These are phyloP conservation scores for Dryobotodes eremita DNA, from an alignment of 2,888 invertebrate genomes.

Conservation along the genomic window DNA sequence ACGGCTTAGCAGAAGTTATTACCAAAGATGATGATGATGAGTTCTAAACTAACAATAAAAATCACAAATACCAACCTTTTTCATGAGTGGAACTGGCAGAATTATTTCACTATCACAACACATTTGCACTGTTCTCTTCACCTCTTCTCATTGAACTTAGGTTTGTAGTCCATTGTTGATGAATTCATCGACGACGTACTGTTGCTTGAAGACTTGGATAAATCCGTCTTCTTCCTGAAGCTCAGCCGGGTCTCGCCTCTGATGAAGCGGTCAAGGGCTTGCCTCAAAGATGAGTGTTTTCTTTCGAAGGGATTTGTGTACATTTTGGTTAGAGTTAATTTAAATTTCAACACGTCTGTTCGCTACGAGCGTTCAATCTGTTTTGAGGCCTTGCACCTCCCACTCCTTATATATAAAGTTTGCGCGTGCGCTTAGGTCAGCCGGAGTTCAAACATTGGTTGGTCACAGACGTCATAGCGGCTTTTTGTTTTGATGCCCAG, in stretches of 20 bases:
- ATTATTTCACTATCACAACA: conserved; percentile 81
- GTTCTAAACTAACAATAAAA: conserved; percentile 20
- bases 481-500: conserved; percentile 70
- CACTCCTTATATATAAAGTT: conserved; percentile 78
- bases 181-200: conserved; percentile 82
- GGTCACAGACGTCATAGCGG: conserved; percentile 71
- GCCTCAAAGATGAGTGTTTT: conserved; percentile 92
- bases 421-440: conserved; percentile 78
- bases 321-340: conserved; percentile 82
- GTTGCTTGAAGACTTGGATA: conserved; percentile 75
- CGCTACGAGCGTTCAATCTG: conserved; percentile 66
- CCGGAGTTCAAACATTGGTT: conserved; percentile 70
- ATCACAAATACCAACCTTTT: conserved; percentile 80
- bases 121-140: conserved; percentile 76
- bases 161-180: conserved; percentile 75
- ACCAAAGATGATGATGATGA: not conserved
- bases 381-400: conserved; percentile 70
- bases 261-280: conserved; percentile 92
- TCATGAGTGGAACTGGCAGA: conserved; percentile 70
- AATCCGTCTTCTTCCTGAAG: conserved; percentile 81
- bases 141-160: conserved; percentile 80
- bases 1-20: not conserved
- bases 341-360: conserved; percentile 73
- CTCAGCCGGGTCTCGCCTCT: conserved; percentile 85
- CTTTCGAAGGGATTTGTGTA: conserved; percentile 93